Evolutionary conservation across 2,888 invertebrate species (phyloP).

Genomic region (Eristalis intricaria): DNA sequence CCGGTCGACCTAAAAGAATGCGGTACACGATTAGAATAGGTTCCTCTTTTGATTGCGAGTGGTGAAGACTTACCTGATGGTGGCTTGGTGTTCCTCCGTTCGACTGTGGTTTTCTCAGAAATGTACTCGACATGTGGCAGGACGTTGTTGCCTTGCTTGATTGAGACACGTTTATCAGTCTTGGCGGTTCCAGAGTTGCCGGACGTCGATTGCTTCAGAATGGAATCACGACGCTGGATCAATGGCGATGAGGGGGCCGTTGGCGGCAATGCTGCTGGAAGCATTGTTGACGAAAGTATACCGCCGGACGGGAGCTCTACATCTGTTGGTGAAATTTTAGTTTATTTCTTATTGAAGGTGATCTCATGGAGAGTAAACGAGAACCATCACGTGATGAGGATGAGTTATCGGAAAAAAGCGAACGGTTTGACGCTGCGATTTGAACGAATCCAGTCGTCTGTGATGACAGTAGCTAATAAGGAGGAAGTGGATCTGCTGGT

Average conservation of each 20-base stretch:
- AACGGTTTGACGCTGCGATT: background rate
- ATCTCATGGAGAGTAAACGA: background rate
- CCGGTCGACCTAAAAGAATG: constrained; percentile 78
- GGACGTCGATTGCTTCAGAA: constrained; percentile 78
- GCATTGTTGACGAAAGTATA: constrained; percentile 72
- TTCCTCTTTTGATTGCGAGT: background rate
- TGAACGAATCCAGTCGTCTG: too few species aligned
- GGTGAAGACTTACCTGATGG: constrained; percentile 75
- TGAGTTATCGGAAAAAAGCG: background rate
- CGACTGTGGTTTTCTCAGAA: constrained; percentile 75
- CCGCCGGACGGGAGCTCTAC: constrained; percentile 72
- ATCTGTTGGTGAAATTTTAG: constrained; percentile 67
- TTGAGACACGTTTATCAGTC: constrained; percentile 80
- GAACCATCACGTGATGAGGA: background rate
- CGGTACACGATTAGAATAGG: background rate
- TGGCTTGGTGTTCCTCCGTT: constrained; percentile 75
- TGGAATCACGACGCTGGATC: constrained; percentile 79
- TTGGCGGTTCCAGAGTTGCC: constrained; percentile 76
- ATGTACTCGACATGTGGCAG: constrained; percentile 79
- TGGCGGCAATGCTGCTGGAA: constrained; percentile 53
- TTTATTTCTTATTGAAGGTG: constrained; percentile 1
- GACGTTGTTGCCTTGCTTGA: constrained; percentile 75
- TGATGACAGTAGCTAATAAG: too few species aligned
- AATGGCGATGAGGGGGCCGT: constrained; percentile 76
- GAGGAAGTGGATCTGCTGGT: too few species aligned